These are phyloP conservation scores for Phrynosoma platyrhinos DNA, from an alignment of 2,113 vertebrate species.

Conservation along the genomic window DNA sequence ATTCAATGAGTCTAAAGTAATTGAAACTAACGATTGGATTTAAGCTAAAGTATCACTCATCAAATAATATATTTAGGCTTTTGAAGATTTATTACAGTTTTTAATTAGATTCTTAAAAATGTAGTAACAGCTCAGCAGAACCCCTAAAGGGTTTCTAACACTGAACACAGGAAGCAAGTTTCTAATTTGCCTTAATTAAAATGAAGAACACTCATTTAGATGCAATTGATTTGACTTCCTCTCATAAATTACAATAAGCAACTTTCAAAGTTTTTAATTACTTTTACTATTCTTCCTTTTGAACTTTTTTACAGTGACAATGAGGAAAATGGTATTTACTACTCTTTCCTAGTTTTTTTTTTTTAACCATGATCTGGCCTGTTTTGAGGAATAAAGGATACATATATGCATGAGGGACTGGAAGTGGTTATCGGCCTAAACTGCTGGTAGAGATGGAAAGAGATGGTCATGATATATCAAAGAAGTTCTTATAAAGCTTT, in stretches of 20 bases:
- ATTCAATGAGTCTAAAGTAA: no score
- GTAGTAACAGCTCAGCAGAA: slow-evolving; percentile 52
- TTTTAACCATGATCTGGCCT: neutral
- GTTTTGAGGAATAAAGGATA: neutral
- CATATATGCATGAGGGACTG: neutral
- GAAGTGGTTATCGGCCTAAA: neutral
- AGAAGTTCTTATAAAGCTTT: neutral
- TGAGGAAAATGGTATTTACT: slow-evolving; percentile 53
- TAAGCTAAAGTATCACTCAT: neutral
- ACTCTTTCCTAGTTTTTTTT: slow-evolving; percentile 20
- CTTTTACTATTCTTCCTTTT: slow-evolving; percentile 56
- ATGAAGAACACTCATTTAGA: slow-evolving; percentile 4
- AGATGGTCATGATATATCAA: neutral
- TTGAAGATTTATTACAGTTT: neutral
- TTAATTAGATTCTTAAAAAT: slow-evolving; percentile 50
- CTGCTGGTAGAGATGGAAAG: neutral
- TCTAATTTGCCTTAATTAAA: slow-evolving; percentile 60
- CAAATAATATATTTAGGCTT: rapidly evolving
- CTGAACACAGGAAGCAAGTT: slow-evolving; percentile 71
- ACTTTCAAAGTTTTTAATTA: slow-evolving; percentile 63
- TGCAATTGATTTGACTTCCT: slow-evolving; percentile 68
- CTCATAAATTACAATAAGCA: slow-evolving; percentile 69
- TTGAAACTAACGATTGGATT: no score
- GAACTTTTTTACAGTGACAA: slow-evolving; percentile 41
- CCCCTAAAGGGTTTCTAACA: slow-evolving; percentile 66